Percentiles rank a stretch among this genome's conserved stretches.
Conservation (phyloP, 1,140 invertebrate species). For the Hydropsyche tenuis region DNA sequence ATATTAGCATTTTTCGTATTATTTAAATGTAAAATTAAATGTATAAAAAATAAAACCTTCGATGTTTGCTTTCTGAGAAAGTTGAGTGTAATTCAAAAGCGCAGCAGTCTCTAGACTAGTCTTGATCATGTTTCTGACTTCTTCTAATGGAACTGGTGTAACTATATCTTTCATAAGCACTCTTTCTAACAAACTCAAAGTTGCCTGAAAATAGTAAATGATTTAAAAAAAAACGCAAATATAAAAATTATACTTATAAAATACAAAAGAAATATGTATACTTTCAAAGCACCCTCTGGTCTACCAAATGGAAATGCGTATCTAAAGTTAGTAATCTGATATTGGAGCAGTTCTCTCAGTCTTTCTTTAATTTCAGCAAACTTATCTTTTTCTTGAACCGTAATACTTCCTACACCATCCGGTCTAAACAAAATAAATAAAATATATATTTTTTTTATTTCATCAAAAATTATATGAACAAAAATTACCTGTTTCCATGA, state of each 20-base stretch:
- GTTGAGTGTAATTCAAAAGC: slow-evolving; percentile 94
- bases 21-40: background rate
- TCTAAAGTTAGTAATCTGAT: slow-evolving; percentile 99
- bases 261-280: slow-evolving; percentile 38
- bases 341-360: slow-evolving; percentile 89
- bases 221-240: too few species aligned
- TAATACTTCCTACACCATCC: slow-evolving; percentile 97
- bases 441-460: background rate
- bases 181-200: slow-evolving; percentile 92
- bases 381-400: slow-evolving; percentile 96
- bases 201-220: slow-evolving; percentile 66
- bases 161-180: slow-evolving; percentile 99
- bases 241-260: background rate
- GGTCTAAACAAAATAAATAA: slow-evolving; percentile 69
- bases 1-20: background rate
- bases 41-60: slow-evolving; percentile 70
- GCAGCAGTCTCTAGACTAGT: slow-evolving; percentile 98
- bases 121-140: slow-evolving; percentile 94
- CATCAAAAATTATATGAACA: background rate
- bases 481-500: slow-evolving; percentile 94
- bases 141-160: slow-evolving; percentile 95
- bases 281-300: slow-evolving; percentile 95
- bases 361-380: slow-evolving; percentile 98
- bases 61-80: slow-evolving; percentile 96
- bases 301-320: slow-evolving; percentile 98